phyloP scores from a whole-genome alignment of 2,797 vertebrate genomes.

The Acropternis orthonyx region DNA sequence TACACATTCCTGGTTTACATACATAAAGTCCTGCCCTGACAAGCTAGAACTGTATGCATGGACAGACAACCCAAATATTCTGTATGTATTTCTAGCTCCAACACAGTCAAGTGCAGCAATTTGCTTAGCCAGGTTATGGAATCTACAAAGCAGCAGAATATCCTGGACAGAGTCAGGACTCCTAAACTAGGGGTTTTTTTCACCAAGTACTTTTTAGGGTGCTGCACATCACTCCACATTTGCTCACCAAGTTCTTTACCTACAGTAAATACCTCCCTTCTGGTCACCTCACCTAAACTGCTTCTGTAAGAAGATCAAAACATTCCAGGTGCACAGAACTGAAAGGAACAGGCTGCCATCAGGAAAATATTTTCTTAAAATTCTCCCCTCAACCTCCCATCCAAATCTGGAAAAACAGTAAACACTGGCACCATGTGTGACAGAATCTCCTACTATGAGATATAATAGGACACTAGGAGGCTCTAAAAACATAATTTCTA shows the following conservation, averaged over 20 bases:
- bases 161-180: neutral
- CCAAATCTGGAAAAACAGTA: neutral
- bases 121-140: neutral
- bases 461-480: neutral
- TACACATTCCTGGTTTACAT: neutral
- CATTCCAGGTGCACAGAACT: neutral
- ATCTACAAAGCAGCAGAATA: neutral
- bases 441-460: neutral
- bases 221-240: neutral
- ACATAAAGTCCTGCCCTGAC: neutral
- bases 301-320: neutral
- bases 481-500: neutral
- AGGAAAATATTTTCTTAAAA: neutral
- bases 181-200: neutral
- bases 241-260: neutral
- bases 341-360: neutral
- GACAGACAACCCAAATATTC: neutral
- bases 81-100: neutral
- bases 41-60: neutral
- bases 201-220: neutral
- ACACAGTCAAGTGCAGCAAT: neutral
- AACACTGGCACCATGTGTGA: neutral
- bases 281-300: neutral
- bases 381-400: neutral
- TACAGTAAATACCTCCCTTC: neutral